Base-by-base conservation (phyloP, 2,113 vertebrate species). In the Corythoichthys haematopterus region DNA sequence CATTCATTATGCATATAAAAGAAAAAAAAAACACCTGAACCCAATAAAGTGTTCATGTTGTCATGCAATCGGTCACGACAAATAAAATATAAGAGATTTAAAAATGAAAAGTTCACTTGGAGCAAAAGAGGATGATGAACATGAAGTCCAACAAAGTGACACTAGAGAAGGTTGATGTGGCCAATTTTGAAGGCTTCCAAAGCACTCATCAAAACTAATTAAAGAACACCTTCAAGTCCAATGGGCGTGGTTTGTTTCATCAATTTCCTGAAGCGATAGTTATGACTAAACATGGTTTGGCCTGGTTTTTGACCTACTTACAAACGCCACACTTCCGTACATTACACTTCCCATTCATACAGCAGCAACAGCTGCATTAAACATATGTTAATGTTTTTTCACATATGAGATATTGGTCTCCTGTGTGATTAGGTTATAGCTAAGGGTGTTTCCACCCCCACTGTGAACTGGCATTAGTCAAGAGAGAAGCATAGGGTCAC, bases 201-300 rank as follows among this genome's bases (percentile, higher is more conserved):
- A 16, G 43, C 58, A 66, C 73, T 69, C 65, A 51, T 48, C 72
- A 77, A 52, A 72, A 86, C 58, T 78, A 79, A 86, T 86, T 75
- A 70, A 13, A 74, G 74, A 68, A 77, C n/a, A 16, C 70, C 68
- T 65, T 14, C 38, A 66, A 59, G 72, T 79, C 72, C 55, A 75
- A 79, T 76, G 85, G 88, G 85, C 68, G 86, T 87, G 84, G 71
- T 75, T 70, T 59, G 63, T 55, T 52, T 65, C 84, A 89, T 90
- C 75, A 79, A 85, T 88, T 84, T 84, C 60, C 67, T 52, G 56
- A 77, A 47, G 73, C 48, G 20, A 50, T 59, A 70, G 59, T 85
- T 89, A 91, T 84, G 88, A 85, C 78, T 63, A 68, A 78, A 75
- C 59, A 64, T 68, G 5, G 13, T 57, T 57, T 57, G 67, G 14